These are phyloP conservation scores for Prunella himalayana DNA, from an alignment of 2,113 vertebrate species.

Conservation along the genomic window DNA sequence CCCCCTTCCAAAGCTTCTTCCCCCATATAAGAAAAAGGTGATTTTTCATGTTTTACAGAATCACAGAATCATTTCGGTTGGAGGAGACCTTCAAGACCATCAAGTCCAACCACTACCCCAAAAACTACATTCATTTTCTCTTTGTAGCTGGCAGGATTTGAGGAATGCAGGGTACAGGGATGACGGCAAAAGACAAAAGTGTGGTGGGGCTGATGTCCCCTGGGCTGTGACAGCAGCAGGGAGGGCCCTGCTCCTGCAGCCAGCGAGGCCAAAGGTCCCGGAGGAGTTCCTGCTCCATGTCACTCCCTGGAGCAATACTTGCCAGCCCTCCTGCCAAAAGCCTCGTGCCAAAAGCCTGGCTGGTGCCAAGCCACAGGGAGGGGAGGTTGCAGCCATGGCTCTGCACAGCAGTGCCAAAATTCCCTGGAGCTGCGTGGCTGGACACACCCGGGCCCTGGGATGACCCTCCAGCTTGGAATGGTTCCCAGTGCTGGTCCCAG, in stretches of 20 bases:
- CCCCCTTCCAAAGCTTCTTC: background rate
- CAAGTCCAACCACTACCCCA: background rate
- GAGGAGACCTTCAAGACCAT: background rate
- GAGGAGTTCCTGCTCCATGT: background rate
- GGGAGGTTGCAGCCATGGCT: background rate
- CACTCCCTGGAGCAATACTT: accelerated
- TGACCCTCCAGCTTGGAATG: background rate
- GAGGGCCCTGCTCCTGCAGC: background rate
- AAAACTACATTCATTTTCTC: background rate
- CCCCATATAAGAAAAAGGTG: background rate
- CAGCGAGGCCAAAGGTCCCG: background rate
- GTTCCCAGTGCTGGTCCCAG: background rate
- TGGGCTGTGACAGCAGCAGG: background rate
- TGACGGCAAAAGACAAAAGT: background rate
- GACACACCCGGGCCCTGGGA: background rate
- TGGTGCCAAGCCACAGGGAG: background rate
- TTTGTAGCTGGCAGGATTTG: background rate
- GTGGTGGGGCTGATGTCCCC: accelerated
- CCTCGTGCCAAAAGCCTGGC: background rate
- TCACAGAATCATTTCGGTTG: background rate
- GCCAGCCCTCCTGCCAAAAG: background rate
- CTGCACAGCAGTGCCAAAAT: background rate
- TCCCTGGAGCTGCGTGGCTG: accelerated
- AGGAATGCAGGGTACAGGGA: background rate
- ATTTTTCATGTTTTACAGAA: background rate